A percentile compares a stretch with the other conserved stretches of the same genome.
phyloP scores from a whole-genome alignment of 1,140 invertebrate species.

The Steinernema khuongi region DNA sequence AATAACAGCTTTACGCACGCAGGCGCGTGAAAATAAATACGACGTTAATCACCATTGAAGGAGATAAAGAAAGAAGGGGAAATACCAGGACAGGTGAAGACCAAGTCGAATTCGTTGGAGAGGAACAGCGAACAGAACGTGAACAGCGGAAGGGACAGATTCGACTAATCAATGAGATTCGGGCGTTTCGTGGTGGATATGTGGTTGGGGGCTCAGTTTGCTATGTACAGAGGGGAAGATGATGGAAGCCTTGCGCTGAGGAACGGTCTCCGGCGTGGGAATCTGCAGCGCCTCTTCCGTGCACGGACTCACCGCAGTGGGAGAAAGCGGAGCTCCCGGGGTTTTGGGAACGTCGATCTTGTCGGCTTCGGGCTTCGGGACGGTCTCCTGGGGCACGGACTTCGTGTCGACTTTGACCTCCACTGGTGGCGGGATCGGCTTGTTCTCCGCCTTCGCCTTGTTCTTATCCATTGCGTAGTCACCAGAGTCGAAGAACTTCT shows the following conservation, averaged over 20 bases:
- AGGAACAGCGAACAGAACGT: not conserved
- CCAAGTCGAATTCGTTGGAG: not conserved
- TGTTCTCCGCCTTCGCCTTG: constrained; percentile 45
- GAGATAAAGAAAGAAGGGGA: not conserved
- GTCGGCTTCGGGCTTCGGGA: constrained; percentile 5
- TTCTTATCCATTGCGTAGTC: constrained; percentile 58
- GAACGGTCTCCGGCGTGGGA: constrained; percentile 54
- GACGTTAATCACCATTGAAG: not conserved
- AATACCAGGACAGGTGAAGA: not conserved
- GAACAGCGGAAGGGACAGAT: not conserved
- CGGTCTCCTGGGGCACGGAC: constrained; percentile 20
- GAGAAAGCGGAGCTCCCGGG: not conserved
- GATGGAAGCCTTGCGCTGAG: constrained; percentile 57
- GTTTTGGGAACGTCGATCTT: constrained; percentile 13
- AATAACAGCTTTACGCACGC: not conserved
- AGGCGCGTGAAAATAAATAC: not conserved
- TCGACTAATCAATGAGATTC: constrained; percentile 2
- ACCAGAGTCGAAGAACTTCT: constrained; percentile 59
- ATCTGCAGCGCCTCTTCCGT: constrained; percentile 41
- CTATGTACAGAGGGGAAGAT: constrained; percentile 54
- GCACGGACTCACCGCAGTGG: constrained; percentile 27
- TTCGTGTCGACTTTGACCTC: constrained; percentile 10
- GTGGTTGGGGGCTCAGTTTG: constrained; percentile 54
- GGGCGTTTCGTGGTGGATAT: constrained; percentile 44
- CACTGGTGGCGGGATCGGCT: constrained; percentile 24